Percentiles rank a stretch among this genome's conserved stretches.
phyloP scores from a whole-genome alignment of 2,113 vertebrate species.

The Calyptommatus sinebrachiatus region DNA sequence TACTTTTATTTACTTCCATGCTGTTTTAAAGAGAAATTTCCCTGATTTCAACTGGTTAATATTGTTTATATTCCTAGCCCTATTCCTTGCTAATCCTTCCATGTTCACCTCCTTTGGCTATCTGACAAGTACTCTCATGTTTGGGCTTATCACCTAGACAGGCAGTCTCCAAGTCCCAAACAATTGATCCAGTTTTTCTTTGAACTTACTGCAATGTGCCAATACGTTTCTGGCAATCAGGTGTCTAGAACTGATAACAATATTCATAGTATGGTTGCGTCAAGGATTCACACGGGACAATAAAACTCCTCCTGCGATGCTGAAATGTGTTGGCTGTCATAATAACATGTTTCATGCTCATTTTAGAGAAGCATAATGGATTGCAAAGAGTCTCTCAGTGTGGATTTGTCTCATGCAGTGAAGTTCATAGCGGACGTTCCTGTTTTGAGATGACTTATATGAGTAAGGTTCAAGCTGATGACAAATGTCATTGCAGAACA shows the following conservation, averaged over 20 bases:
- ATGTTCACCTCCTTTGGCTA: constrained; percentile 5
- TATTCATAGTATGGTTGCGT: not conserved
- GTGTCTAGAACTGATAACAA: constrained; percentile 22
- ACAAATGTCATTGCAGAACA: not conserved
- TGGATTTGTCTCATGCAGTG: not conserved
- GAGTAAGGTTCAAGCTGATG: not conserved
- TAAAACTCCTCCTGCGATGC: constrained; percentile 14
- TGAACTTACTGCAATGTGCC: constrained; percentile 39
- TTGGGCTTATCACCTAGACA: constrained; percentile 23
- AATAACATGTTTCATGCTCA: constrained; percentile 25
- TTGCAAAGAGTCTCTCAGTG: not conserved
- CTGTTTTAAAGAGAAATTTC: not conserved
- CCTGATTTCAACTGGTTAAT: not conserved
- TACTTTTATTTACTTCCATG: not conserved
- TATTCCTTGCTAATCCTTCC: constrained; percentile 16
- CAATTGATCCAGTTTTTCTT: constrained; percentile 45
- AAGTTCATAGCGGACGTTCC: not conserved
- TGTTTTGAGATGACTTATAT: not conserved
- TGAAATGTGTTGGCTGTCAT: constrained; percentile 26
- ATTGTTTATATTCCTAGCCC: constrained; percentile 16
- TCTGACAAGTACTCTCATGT: constrained; percentile 30
- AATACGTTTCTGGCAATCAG: constrained; percentile 37
- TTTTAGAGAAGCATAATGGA: constrained; percentile 11
- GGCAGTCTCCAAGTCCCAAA: constrained; percentile 12
- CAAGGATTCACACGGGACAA: not conserved